Base-by-base conservation (phyloP, 2,888 invertebrate species). In the Brachylomia viminalis region DNA sequence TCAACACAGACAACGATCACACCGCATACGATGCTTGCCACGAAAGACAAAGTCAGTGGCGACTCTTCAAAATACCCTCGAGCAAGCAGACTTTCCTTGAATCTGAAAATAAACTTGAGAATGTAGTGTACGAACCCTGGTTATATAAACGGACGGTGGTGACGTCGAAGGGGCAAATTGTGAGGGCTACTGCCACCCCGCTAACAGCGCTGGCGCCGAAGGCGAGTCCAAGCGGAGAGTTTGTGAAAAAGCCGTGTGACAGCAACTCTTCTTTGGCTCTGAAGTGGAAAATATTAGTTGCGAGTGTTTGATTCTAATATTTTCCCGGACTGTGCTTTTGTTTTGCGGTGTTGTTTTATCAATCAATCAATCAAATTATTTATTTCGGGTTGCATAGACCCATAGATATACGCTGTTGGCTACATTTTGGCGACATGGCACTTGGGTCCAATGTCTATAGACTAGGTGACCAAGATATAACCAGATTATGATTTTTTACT, bases 131-230 rank as follows among this genome's bases (percentile, higher is more conserved):
- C 92, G 93, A 96, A 97, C 98, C 98, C 97, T 99, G 99, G 95
- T 99, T 99, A 92, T 98, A 99, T 79, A 99, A 97, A 84, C 99
- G 97, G n/a, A 98, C 98, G 65, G 98, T 97, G 85, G 98, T 97
- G 52, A 99, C 98, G 93, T 99, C 99, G 91, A 99, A 98, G 0
- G 99, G 99, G 75, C 98, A 98, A 97, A 99, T 98, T 80, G 97
- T 97, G 0, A 98, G 87, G 10, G 98, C 98, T 42, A 98, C 97
- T 64, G 97, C 97, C 56, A 98, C 95, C 0, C 99, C 99, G 80
- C 98, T 98, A 33, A 98, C 94, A 91, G 98, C 97, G 90, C 98
- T 98, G 15, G 98, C 98, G 2, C 90, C 83, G 90, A 95, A 95
- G 10, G 96, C 93, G 20, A 95, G 92, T 42, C 91, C 92, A 96